These are phyloP conservation scores for Magallana angulata DNA, from an alignment of 1,140 invertebrate species.

Conservation along the genomic window DNA sequence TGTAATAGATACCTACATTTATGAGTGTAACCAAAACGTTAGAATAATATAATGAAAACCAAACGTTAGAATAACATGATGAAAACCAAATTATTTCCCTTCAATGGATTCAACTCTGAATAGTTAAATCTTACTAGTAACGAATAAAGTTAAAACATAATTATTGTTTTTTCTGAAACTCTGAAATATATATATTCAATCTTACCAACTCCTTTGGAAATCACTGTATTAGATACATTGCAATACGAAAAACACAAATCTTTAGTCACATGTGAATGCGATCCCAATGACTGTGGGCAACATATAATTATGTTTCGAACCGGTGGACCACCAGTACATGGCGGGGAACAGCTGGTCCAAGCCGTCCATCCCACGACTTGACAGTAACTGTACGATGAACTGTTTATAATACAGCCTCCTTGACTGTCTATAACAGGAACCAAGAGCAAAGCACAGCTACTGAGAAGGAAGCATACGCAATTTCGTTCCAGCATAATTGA, in stretches of 20 bases:
- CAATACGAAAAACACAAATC: neutral
- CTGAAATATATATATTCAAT: neutral
- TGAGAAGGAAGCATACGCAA: too few species aligned
- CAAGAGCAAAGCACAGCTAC: neutral
- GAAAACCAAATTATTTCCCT: too few species aligned
- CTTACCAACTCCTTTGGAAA: neutral
- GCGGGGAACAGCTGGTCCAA: neutral
- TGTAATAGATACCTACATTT: too few species aligned
- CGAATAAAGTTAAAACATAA: too few species aligned
- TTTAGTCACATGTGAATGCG: neutral
- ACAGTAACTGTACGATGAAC: neutral
- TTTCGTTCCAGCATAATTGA: too few species aligned
- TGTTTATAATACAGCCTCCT: neutral
- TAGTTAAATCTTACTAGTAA: too few species aligned
- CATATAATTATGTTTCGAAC: neutral
- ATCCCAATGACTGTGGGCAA: neutral
- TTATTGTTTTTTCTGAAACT: too few species aligned
- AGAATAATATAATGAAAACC: too few species aligned
- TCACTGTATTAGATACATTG: neutral
- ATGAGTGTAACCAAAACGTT: too few species aligned
- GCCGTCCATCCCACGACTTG: neutral
- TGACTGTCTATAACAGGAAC: neutral
- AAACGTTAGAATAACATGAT: too few species aligned
- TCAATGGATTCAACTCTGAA: too few species aligned
- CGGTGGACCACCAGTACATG: neutral